phyloP scores from a whole-genome alignment of 1,140 invertebrate species.

The Triops longicaudatus region DNA sequence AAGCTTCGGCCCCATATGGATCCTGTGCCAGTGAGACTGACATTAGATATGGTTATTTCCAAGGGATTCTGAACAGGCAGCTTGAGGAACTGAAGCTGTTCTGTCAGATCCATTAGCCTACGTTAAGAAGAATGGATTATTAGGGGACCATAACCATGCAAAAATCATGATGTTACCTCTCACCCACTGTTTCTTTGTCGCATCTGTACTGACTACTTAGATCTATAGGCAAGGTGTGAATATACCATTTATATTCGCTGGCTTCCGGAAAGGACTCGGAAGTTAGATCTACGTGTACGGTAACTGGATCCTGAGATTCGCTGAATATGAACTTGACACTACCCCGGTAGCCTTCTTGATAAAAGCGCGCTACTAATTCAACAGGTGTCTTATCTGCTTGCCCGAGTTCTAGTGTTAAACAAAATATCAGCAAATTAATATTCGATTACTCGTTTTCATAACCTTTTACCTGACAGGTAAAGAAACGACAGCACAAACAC shows the following conservation, averaged over 20 bases:
- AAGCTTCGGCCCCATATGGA: constrained; percentile 39
- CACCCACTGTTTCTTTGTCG: neutral
- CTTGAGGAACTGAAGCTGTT: constrained; percentile 21
- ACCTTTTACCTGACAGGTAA: neutral
- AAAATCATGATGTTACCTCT: neutral
- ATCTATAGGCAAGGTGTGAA: neutral
- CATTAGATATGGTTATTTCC: constrained; percentile 29
- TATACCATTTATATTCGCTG: constrained; percentile 25
- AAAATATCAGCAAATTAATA: neutral
- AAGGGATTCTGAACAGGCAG: constrained; percentile 28
- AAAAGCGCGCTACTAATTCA: neutral
- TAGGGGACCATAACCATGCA: neutral
- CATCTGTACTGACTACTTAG: neutral
- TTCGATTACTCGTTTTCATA: neutral
- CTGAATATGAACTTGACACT: neutral
- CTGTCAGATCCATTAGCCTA: neutral
- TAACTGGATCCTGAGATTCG: neutral
- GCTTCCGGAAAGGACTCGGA: constrained; percentile 29
- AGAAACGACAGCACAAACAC: too few species aligned
- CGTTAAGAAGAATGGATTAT: neutral
- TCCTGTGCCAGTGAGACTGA: constrained; percentile 34
- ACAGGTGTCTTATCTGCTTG: neutral
- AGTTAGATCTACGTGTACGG: neutral
- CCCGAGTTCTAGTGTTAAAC: neutral
- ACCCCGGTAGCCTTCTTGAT: neutral